Base-by-base conservation (phyloP, 2,797 vertebrate genomes). In the Graptemys geographica region DNA sequence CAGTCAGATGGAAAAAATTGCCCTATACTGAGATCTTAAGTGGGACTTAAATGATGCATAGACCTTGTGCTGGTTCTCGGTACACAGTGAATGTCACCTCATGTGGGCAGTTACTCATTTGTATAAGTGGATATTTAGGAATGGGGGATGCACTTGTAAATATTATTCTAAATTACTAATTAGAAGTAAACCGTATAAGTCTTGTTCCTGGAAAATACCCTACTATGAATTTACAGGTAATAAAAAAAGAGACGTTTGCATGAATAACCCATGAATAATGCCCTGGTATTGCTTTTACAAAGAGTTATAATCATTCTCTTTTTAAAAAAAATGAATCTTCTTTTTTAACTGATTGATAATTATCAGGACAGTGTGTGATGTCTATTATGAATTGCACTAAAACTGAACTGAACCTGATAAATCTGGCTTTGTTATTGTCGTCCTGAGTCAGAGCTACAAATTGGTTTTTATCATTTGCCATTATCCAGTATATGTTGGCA, bases 401-500 rank as follows among this genome's bases (percentile, higher is more conserved):
- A 94, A 80, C n/a, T 44, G 44, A 90, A 31, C 33, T 18, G 33
- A 57, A 79, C 84, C 89, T 84, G 83, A 93, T 91, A 93, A 95
- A 92, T 93, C 87, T 87, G 65, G 83, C 28, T 65, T 81, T 16
- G 81, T 41, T 7, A 31, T 19, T 25, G 1, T 47, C 80, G 11
- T 7, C 87, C 28, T 37, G 53, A 95, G 28, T 76, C 87, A 87
- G 59, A 21, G 74, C 87, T 72, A 49, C 62, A 90, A 82, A 89
- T 1, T 80, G 31, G 80, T 89, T 92, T 31, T 89, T 89, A 62
- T 74, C 94, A 92, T 90, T 94, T 97, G 92, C 88, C 93, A 90
- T 97, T 96, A 95, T 96, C 69, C 94, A 91, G 86, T 82, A 89
- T 91, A 8, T 51, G 41, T 89, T 96, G 94, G 90, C 6, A 81